These are phyloP conservation scores for Nomia melanderi DNA, from an alignment of 1,140 invertebrate species.

Conservation along the genomic window DNA sequence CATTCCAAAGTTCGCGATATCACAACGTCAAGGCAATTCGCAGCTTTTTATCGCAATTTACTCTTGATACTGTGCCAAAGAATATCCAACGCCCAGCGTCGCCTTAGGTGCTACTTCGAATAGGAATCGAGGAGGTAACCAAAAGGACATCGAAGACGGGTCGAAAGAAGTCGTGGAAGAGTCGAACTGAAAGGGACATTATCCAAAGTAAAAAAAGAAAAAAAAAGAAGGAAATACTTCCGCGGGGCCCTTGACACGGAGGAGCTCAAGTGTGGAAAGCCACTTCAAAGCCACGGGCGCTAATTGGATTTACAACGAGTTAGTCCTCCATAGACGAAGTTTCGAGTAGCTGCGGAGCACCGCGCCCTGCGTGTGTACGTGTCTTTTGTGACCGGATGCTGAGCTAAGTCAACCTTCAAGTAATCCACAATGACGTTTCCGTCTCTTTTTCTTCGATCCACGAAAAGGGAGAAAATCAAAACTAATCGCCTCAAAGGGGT, in stretches of 20 bases:
- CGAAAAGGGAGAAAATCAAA: neutral
- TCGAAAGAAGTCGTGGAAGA: conserved; percentile 42
- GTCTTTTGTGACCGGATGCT: conserved; percentile 45
- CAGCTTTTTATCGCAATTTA: too few species aligned
- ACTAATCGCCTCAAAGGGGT: neutral
- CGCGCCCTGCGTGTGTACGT: conserved; percentile 34
- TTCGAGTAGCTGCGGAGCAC: conserved; percentile 60
- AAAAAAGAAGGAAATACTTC: conserved; percentile 46
- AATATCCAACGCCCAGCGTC: neutral
- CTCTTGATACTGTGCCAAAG: too few species aligned
- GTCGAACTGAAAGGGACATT: conserved; percentile 58
- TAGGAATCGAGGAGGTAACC: too few species aligned
- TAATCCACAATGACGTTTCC: conserved; percentile 45
- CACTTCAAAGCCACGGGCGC: conserved; percentile 66
- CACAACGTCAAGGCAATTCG: too few species aligned
- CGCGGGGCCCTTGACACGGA: conserved; percentile 65
- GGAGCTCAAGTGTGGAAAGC: conserved; percentile 65
- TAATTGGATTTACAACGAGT: conserved; percentile 70
- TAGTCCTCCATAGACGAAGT: conserved; percentile 63
- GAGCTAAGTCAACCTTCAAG: conserved; percentile 43
- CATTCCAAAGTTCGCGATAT: too few species aligned
- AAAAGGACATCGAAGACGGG: conserved; percentile 26
- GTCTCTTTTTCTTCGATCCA: neutral
- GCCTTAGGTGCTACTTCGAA: neutral
- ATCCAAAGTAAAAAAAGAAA: conserved; percentile 56